These are phyloP conservation scores for Lithobates sylvaticus DNA, from an alignment of 2,797 vertebrate species.

Conservation along the genomic window DNA sequence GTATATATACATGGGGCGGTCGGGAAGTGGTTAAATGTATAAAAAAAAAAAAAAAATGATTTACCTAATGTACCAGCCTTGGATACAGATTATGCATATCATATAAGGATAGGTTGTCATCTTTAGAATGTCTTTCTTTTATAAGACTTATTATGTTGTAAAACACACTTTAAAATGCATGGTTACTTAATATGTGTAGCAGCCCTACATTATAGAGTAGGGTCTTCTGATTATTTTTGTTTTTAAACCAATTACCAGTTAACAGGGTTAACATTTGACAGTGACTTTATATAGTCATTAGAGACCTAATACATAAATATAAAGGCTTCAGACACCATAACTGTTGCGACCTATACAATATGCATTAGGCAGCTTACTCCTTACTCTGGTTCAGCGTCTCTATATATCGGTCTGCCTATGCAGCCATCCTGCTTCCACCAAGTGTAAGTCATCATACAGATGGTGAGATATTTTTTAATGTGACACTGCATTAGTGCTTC, in stretches of 20 bases:
- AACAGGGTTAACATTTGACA: slow-evolving; percentile 35
- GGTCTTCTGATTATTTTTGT: slow-evolving; percentile 14
- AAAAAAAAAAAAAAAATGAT: no score
- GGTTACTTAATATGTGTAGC: background rate
- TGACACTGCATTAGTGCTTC: slow-evolving; percentile 16
- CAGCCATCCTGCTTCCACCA: background rate
- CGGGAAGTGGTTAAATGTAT: no score
- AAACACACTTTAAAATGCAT: background rate
- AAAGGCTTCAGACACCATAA: slow-evolving; percentile 37
- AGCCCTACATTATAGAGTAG: background rate
- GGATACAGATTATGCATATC: background rate
- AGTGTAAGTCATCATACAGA: slow-evolving; percentile 15
- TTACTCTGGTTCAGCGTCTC: slow-evolving; percentile 11
- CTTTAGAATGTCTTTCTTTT: background rate
- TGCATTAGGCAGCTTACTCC: slow-evolving; percentile 17
- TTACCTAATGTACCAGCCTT: background rate
- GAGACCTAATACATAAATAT: slow-evolving; percentile 18
- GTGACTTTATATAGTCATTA: slow-evolving; percentile 40
- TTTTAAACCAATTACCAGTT: slow-evolving; percentile 27
- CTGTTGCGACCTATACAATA: slow-evolving; percentile 30
- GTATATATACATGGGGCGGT: no score
- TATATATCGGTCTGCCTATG: slow-evolving; percentile 6
- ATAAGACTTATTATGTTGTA: slow-evolving; percentile 2
- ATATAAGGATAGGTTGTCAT: background rate
- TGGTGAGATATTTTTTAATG: slow-evolving; percentile 30